Base-by-base conservation (phyloP, 2,888 invertebrate genomes). In the Hydriomena furcata region DNA sequence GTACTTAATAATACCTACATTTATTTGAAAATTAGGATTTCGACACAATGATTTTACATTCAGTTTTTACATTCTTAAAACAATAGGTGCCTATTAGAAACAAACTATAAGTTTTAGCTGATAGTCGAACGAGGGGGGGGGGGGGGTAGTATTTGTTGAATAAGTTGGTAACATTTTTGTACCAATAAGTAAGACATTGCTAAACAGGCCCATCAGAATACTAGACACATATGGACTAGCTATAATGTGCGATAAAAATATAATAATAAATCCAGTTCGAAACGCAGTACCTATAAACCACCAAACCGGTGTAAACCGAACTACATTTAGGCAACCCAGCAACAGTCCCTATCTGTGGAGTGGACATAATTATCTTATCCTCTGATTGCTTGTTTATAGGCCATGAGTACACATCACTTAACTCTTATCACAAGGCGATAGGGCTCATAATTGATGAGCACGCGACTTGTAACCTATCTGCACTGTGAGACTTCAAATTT, bases 271-370 rank as follows among this genome's bases (percentile, higher is more conserved):
- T 12, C 20, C 35, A 20, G 48, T 34, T 40, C 7, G 20, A 28
- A 40, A 37, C 32, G n/a, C n/a, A n/a, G n/a, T n/a, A n/a, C n/a
- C n/a, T n/a, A n/a, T 1, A 5, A 12, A 1, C 11, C n/a, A n/a
- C n/a, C n/a, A 20, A 56, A 46, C 46, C 20, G 32, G 5, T 13
- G 1, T 1, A 21, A 52, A 46, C 55, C 51, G 30, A 45, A 43
- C 45, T n/a, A 2, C 7, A 5, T 45, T 27, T 34, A 42, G 52
- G 53, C 46, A 35, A 45, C 47, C 10, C 46, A 43, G 57, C 55
- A 51, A 57, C 57, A 32, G 28, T 13, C 4, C 12, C 23, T 41
- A 41, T 31, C 38, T 28, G n/a, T 7, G 11, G 11, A 25, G 25
- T 17, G 17, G 25, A 27, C 20, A 8, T 32, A 12, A 46, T 52